A percentile compares a stretch with the other conserved stretches of the same genome.
Conservation (phyloP, 1,140 invertebrate species). For the Drosophila subpulchrella region DNA sequence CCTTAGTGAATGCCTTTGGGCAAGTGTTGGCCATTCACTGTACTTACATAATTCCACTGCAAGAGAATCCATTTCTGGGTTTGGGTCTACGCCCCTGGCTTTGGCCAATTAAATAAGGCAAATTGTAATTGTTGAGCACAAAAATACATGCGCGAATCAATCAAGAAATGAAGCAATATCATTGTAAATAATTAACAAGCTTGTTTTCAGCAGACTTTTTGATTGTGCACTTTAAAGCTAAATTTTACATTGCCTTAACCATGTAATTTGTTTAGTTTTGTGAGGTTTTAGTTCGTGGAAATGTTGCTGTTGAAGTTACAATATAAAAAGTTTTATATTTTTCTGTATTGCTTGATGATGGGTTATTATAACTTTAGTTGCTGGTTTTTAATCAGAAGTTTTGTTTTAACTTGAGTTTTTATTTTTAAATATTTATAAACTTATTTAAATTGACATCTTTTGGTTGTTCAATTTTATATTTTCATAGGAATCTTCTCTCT, state of each 20-base stretch:
- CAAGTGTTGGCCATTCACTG: slow-evolving; percentile 5
- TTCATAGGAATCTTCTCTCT: neutral
- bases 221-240: neutral
- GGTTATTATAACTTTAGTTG: no score
- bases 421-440: neutral
- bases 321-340: neutral
- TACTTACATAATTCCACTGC: slow-evolving; percentile 28
- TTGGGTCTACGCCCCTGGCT: slow-evolving; percentile 7
- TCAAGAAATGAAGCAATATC: slow-evolving; percentile 1
- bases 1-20: slow-evolving; percentile 9
- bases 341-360: no score
- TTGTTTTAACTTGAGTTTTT: no score
- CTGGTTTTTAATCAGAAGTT: no score
- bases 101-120: slow-evolving; percentile 19
- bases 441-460: neutral
- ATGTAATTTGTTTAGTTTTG: neutral
- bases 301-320: no score
- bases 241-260: no score
- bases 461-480: neutral
- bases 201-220: neutral
- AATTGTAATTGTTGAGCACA: slow-evolving; percentile 20
- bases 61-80: neutral
- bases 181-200: neutral
- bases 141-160: slow-evolving; percentile 5
- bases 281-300: neutral